Evolutionary conservation across 2,797 vertebrate species (phyloP), one percentile per base, ranked within the genome.

Genomic region (Oreochromis mossambicus): DNA sequence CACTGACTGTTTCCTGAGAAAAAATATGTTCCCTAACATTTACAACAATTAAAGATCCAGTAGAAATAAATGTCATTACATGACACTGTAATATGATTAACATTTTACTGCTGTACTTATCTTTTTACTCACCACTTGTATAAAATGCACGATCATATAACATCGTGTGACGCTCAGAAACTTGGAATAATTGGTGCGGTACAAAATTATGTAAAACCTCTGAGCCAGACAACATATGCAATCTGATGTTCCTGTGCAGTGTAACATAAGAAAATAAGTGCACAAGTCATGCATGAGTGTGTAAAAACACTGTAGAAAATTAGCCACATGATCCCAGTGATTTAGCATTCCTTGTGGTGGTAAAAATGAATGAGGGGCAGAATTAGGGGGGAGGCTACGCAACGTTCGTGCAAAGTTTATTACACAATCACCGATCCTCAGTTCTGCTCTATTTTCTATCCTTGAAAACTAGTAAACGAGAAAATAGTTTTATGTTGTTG

Each of bases 291-390:
- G 68, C 83, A 76, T 13, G 46, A 81, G 83, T 79, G 83, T 87
- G 77, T 88, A 86, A 88, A 91, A 90, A 92, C 86, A 91, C 88
- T 91, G 89, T 91, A 88, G 90, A 88, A 88, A 89, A 85, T 91
- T 86, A 88, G 91, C 86, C 92, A 92, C 80, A 55, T 92, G 94
- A 94, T 89, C 90, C 75, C 75, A 50, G 46, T 84, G 91, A 92
- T 93, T 91, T 94, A 92, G 91, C 92, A 95, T 94, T 95, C 93
- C 87, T 93, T 80, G 87, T 84, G 86, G 86, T 91, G 87, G 85
- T 88, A 82, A 90, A 90, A 87, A 82, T 86, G 80, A 87, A 87
- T 88, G 77, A 70, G 80, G 58, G 46, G 34, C 81, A 52, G 70
- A 36, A 34, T 73, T 75, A 77, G 82, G 78, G 78, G 61, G 81